Evolutionary conservation across 2,888 invertebrate species (phyloP).

Genomic region (Caenorhabditis imperialis): DNA sequence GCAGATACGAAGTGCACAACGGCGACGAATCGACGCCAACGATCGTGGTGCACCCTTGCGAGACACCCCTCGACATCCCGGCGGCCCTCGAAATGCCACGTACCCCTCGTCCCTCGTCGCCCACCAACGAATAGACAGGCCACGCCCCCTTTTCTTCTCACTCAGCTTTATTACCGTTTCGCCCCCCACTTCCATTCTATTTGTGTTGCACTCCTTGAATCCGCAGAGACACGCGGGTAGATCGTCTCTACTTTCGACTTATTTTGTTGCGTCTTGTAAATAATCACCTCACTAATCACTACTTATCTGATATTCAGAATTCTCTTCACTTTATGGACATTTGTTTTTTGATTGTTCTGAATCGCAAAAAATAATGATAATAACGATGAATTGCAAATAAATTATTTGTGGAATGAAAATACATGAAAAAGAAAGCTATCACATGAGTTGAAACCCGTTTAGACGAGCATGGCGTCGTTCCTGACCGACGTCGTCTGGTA

Average conservation of each 20-base stretch:
- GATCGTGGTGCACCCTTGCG: conserved; percentile 76
- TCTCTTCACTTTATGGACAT: background rate
- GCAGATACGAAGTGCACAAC: conserved; percentile 75
- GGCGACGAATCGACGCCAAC: conserved; percentile 72
- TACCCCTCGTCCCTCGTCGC: conserved; percentile 63
- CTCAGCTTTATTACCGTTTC: conserved; percentile 32
- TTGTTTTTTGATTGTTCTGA: too few relatives aligned
- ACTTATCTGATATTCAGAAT: background rate
- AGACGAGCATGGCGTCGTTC: conserved; percentile 43
- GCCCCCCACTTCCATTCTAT: conserved; percentile 33
- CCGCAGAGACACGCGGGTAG: conserved; percentile 45
- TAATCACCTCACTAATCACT: background rate
- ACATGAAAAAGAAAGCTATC: too few relatives aligned
- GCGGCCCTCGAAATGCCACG: conserved; percentile 67
- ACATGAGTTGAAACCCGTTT: conserved; percentile 14
- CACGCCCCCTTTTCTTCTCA: conserved; percentile 6
- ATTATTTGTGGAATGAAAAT: conserved; percentile 2
- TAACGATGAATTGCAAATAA: too few relatives aligned
- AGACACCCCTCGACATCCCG: conserved; percentile 65
- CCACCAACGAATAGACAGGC: conserved; percentile 19
- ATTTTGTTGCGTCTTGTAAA: conserved; percentile 19
- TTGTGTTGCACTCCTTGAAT: conserved; percentile 30
- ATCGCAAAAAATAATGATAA: background rate
- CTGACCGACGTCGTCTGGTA: conserved; percentile 14
- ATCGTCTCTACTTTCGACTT: conserved; percentile 12